phyloP scores from a whole-genome alignment of 2,113 vertebrate genomes.

The Dasypus novemcinctus region DNA sequence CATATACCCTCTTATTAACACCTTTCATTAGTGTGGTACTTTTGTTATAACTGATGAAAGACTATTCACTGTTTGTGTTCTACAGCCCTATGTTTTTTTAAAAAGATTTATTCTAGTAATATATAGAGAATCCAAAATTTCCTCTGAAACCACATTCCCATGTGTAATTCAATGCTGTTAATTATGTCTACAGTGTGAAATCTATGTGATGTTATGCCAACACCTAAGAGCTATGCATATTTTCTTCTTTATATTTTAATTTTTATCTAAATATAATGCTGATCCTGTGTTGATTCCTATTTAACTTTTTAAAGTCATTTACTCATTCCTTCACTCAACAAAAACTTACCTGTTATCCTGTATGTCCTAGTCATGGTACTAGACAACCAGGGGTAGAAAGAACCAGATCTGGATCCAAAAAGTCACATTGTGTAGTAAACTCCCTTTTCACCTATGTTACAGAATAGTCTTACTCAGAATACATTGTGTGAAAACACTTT shows the following conservation, averaged over 20 bases:
- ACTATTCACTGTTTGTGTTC: too few relatives aligned
- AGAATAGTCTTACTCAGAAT: neutral
- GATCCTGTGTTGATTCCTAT: neutral
- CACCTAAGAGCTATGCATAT: neutral
- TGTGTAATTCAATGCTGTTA: too few relatives aligned
- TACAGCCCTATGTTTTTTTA: too few relatives aligned
- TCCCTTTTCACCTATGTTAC: neutral
- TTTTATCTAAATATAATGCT: neutral
- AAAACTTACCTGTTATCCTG: neutral
- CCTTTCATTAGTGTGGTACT: too few relatives aligned
- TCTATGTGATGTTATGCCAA: neutral
- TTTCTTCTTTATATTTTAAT: neutral
- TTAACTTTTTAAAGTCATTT: neutral
- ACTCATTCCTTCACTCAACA: neutral
- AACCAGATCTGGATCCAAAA: neutral
- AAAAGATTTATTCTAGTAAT: too few relatives aligned
- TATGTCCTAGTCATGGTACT: neutral
- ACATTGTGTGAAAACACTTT: neutral
- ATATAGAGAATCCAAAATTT: too few relatives aligned
- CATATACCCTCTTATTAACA: too few relatives aligned
- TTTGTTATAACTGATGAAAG: too few relatives aligned
- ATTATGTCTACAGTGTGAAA: too few relatives aligned
- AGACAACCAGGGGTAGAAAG: neutral
- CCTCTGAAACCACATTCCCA: too few relatives aligned
- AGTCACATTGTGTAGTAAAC: neutral